Evolutionary conservation across 1,140 invertebrate species (phyloP).

Genomic region (Leguminivora glycinivorella): DNA sequence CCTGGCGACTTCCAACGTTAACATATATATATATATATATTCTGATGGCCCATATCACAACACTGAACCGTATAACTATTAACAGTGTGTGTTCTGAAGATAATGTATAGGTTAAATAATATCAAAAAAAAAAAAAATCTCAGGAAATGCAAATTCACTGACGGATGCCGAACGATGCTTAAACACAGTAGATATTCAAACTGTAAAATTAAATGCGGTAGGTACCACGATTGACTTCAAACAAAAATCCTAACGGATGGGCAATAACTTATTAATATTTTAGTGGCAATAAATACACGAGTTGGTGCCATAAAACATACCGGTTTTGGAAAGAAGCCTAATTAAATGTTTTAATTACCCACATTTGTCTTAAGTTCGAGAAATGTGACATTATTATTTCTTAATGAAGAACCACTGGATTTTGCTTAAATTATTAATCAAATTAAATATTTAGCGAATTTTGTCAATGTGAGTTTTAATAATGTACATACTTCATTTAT

Average conservation of each 20-base stretch:
- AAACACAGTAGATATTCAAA: background rate
- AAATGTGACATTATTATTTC: conserved; percentile 25
- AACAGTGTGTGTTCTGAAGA: too few species aligned
- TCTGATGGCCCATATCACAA: too few species aligned
- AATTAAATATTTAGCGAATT: background rate
- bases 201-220: background rate
- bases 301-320: conserved; percentile 19
- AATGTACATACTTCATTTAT: too few species aligned
- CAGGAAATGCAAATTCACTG: too few species aligned
- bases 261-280: conserved; percentile 23
- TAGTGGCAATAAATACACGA: conserved; percentile 10
- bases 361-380: background rate
- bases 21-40: too few species aligned
- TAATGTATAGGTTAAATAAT: too few species aligned
- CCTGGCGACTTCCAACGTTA: too few species aligned
- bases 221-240: background rate
- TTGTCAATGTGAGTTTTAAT: background rate
- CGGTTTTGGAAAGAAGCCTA: conserved; percentile 13
- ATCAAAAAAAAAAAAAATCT: too few species aligned
- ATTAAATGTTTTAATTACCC: conserved; percentile 24
- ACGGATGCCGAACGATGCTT: too few species aligned
- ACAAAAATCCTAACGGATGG: conserved; percentile 22
- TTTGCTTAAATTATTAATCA: background rate
- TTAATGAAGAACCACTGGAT: conserved; percentile 21
- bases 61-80: too few species aligned